Percentiles rank a stretch among this genome's conserved stretches.
Conservation (phyloP, 2,797 vertebrate species). For the Hypotaenidia philippensis region DNA sequence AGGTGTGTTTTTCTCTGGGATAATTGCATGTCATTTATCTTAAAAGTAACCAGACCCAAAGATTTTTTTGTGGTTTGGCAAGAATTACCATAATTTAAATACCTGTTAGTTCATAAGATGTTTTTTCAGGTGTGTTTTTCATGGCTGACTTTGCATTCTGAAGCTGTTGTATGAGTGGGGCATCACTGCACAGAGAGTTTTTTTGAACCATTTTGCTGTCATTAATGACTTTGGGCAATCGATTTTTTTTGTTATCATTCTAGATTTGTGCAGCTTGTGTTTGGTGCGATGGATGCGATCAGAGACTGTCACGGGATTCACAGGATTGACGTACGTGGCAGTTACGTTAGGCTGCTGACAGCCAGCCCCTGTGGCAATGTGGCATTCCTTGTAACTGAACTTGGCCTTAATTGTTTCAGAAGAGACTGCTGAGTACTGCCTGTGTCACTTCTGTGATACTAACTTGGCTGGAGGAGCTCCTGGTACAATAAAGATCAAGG, state of each 20-base stretch:
- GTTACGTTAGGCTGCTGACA: neutral
- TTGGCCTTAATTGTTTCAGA: neutral
- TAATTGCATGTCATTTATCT: neutral
- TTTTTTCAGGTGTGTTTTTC: neutral
- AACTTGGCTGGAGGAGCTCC: neutral
- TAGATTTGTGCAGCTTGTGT: neutral
- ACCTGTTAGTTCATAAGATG: neutral
- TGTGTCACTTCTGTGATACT: neutral
- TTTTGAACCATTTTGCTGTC: neutral
- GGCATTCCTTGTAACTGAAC: neutral
- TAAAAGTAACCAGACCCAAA: neutral
- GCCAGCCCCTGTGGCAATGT: neutral
- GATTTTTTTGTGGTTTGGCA: no score
- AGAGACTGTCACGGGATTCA: neutral
- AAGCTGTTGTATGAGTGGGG: neutral
- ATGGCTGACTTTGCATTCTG: neutral
- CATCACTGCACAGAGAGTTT: neutral
- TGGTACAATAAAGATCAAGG: neutral
- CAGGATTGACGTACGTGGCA: neutral
- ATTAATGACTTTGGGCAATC: neutral
- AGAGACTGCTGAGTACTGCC: neutral
- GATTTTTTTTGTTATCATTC: neutral
- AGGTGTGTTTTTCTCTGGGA: neutral
- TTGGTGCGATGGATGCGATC: neutral
- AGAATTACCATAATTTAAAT: no score